Evolutionary conservation across 2,113 vertebrate species (phyloP), one percentile per base, ranked within the genome.

Genomic region (Oreochromis niloticus): DNA sequence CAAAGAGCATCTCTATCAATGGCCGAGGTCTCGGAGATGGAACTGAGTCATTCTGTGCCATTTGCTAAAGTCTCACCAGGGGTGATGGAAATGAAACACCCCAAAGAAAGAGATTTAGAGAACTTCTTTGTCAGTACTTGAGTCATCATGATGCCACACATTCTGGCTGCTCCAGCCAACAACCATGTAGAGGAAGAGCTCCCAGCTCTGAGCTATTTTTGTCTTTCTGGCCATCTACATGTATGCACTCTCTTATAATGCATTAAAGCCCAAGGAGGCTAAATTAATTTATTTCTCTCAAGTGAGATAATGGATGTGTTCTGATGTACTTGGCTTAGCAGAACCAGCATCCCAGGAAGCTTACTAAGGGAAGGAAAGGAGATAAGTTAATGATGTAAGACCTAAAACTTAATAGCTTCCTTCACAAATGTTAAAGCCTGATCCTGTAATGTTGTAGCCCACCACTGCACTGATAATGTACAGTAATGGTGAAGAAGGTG

Each of bases 211-310:
- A 71, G 63, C 85, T 83, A 82, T 85, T 73, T 81, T 22, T 32
- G 41, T 68, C 66, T 80, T 48, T 78, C 81, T 82, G 63, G 75
- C 4, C 10, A 24, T 82, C 82, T 43, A 86, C 71, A 61, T 57
- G 83, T 86, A 54, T 75, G 61, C 61, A 34, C 39, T 46, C 61
- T 68, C 56, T 36, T 82, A 84, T 82, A 90, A 91, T 88, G 80
- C 80, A 89, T 87, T 88, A 83, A 82, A 85, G n/a, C 50, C 83
- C 9, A 52, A 52, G 84, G 81, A 55, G 48, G 61, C 39, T 80
- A 81, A 94, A 90, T 78, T 80, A 48, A 87, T 75, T 90, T 88
- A 91, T 94, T 93, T 87, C 87, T 87, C 56, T 88, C 83, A 84
- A 84, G 48, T 84, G 79, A 82, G 87, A 71, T 24, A 80, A 54